These are phyloP conservation scores for Strix aluco DNA, from an alignment of 2,113 vertebrate genomes.

Conservation along the genomic window DNA sequence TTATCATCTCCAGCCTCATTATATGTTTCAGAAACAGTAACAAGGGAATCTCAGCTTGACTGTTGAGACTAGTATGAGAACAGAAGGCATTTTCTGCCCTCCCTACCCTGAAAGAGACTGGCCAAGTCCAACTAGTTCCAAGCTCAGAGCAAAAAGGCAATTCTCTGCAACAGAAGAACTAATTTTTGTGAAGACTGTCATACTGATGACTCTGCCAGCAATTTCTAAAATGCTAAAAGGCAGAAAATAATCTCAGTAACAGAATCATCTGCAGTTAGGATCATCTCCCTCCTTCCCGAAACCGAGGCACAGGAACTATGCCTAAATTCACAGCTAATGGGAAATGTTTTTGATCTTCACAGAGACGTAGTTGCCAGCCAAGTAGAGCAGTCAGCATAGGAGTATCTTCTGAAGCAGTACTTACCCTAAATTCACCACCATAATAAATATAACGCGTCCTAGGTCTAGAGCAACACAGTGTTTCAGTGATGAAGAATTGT, in stretches of 20 bases:
- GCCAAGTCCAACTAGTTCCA: not conserved
- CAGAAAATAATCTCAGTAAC: not conserved
- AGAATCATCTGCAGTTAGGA: not conserved
- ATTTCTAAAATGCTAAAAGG: not conserved
- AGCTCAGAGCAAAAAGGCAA: not conserved
- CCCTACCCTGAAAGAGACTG: not conserved
- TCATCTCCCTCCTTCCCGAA: not conserved
- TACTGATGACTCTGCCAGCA: not conserved
- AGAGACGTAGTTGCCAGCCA: not conserved
- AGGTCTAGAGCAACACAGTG: not conserved
- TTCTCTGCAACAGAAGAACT: not conserved
- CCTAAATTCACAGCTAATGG: not conserved
- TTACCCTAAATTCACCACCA: not conserved
- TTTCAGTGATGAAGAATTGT: not conserved
- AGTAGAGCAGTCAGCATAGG: not conserved
- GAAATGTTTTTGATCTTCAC: not conserved
- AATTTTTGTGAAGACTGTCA: not conserved
- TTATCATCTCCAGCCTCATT: not conserved
- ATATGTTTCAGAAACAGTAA: not conserved
- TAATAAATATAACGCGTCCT: not conserved
- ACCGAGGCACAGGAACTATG: not conserved
- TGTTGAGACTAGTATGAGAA: not conserved
- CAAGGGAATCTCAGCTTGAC: not conserved
- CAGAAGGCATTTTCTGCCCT: not conserved
- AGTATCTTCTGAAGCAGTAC: not conserved